These are phyloP conservation scores for Meriones unguiculatus DNA, from an alignment of 2,113 vertebrate species.

Conservation along the genomic window DNA sequence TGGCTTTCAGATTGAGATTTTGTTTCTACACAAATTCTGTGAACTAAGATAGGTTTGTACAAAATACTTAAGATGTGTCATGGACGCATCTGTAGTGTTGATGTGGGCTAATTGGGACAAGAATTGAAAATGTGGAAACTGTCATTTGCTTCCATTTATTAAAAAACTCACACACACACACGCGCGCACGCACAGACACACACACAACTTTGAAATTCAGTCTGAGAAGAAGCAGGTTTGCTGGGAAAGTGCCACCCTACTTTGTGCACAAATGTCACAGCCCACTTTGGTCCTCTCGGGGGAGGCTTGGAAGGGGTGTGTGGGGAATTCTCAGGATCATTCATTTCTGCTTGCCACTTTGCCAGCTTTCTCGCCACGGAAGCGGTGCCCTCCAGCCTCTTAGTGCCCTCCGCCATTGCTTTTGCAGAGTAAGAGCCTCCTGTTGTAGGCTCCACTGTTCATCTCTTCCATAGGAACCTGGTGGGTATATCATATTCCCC, in stretches of 20 bases:
- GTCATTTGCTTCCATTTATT: conserved; percentile 33
- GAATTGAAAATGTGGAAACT: conserved; percentile 80
- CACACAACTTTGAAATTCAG: conserved; percentile 42
- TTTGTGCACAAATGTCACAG: conserved; percentile 74
- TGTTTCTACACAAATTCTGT: conserved; percentile 60
- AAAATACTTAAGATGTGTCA: conserved; percentile 61
- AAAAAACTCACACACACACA: neutral
- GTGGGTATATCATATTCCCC: conserved; percentile 74
- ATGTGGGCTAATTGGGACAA: conserved; percentile 80
- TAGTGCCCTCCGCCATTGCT: neutral
- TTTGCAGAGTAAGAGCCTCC: conserved; percentile 54
- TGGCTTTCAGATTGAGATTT: conserved; percentile 57
- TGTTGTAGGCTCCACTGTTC: neutral
- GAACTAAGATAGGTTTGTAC: conserved; percentile 82
- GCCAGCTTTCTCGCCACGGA: conserved; percentile 57
- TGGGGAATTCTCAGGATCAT: conserved; percentile 78
- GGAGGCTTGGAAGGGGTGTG: conserved; percentile 50
- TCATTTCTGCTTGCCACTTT: conserved; percentile 73
- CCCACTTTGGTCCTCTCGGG: conserved; percentile 26
- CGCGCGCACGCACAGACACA: conserved; percentile 52
- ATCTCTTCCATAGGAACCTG: conserved; percentile 77
- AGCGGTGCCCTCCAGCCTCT: conserved; percentile 19
- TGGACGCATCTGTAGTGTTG: conserved; percentile 81
- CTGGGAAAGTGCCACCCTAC: conserved; percentile 16
- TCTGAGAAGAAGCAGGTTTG: neutral